Conservation (phyloP, 2,888 invertebrate species). For the Drosophila phalerata region DNA sequence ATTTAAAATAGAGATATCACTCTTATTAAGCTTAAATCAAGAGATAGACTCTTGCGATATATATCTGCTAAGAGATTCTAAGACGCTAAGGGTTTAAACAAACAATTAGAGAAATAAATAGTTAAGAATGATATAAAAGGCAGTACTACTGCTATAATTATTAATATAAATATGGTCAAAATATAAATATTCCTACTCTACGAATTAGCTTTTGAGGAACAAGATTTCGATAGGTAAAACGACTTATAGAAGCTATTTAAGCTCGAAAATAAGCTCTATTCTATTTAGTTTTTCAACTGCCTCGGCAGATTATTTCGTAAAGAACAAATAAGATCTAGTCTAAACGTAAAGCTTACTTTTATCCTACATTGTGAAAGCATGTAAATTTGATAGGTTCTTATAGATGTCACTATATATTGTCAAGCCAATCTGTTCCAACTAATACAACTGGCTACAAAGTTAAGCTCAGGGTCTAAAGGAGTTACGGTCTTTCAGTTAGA, state of each 20-base stretch:
- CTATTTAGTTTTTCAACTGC: neutral
- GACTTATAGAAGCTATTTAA: too few relatives aligned
- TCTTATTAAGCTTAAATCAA: neutral
- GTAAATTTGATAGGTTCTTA: constrained; percentile 14
- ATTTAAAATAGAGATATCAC: neutral
- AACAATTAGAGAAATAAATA: too few relatives aligned
- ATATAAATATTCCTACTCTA: too few relatives aligned
- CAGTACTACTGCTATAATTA: too few relatives aligned
- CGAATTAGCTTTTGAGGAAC: too few relatives aligned
- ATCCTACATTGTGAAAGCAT: neutral
- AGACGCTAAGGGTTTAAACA: too few relatives aligned
- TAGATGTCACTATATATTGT: constrained; percentile 19
- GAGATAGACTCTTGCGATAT: neutral
- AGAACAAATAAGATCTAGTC: neutral
- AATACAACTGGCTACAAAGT: constrained; percentile 26
- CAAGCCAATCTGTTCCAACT: constrained; percentile 22
- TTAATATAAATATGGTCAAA: too few relatives aligned
- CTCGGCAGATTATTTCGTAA: neutral
- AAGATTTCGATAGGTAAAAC: too few relatives aligned
- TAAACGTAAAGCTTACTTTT: constrained; percentile 2
- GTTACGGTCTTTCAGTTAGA: constrained; percentile 7
- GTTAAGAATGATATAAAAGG: too few relatives aligned
- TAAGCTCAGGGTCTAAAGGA: constrained; percentile 14
- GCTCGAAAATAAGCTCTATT: neutral
- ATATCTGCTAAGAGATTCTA: too few relatives aligned